Evolutionary conservation across 2,113 vertebrate genomes (phyloP), one percentile per base, ranked within the genome.

Genomic region (Opisthocomus hoazin): DNA sequence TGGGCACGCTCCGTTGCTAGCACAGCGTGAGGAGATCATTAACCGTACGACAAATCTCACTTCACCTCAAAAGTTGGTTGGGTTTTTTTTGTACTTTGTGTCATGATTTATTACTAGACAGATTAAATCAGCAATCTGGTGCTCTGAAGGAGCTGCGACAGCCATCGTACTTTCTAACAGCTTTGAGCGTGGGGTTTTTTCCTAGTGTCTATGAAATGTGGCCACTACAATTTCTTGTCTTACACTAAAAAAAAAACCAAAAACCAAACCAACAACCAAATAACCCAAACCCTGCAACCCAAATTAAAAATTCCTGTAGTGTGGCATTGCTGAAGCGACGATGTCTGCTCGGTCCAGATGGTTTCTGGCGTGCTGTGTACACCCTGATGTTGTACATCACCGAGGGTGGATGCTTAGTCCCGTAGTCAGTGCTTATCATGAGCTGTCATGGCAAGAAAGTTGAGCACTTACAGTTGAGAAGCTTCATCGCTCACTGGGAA

Each of bases 1-100:
- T 96, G 79, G 94, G 87, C 76, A 79, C 71, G 57, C 88, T 87
- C 89, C 90, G 73, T 78, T 80, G 92, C 94, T 46, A 68, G 90
- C 86, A 89, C 84, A 37, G 82, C 12, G 7, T 53, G 69, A 75
- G 64, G 61, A 5, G 79, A 21, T 90, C 94, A 85, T 93, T 94
- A 94, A 89, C 61, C 87, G 30, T 14, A 1, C 94, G 93, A 96
- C 90, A 85, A 87, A 94, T 84, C 81, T 73, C 61, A 21, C 61
- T 84, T 85, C 70, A n/a, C 32, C 69, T 87, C 75, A 6, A 11
- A 57, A 57, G 61, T 78, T 77, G n/a, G n/a, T 46, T 50, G 46
- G 32, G 63, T 53, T 83, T 41, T 23, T 57, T 32, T 64, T 61
- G 58, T 20, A 23, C 51, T 48, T 48, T 64, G 8, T 57, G 34